Base-by-base conservation (phyloP, 2,888 invertebrate genomes). In the Orthosia cruda region DNA sequence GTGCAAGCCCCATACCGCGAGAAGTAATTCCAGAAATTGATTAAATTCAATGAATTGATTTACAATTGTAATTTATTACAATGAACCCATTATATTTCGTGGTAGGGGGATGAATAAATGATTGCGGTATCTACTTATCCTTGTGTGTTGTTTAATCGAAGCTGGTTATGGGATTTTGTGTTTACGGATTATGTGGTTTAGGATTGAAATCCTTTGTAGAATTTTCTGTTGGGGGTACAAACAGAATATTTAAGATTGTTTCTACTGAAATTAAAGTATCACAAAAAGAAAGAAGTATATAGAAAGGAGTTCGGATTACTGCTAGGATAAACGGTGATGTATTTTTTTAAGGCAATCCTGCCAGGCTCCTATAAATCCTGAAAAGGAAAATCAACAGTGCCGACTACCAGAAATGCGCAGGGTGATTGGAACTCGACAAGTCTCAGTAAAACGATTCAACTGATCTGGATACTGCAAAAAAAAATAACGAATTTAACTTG, bases 31-130 rank as follows among this genome's bases (percentile, higher is more conserved):
- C 67, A 73, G 71, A 80, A 69, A 75, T 77, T 68, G 80, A 81
- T 72, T 74, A 64, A 73, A 69, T 69, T 74, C 76, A 79, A 72
- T 76, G 62, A 74, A 85, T 81, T 84, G 75, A 85, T 86, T 86
- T 85, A 85, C 81, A 86, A 84, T 86, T 81, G 84, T 84, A 86
- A 85, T 86, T 84, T 79, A 86, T 81, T 86, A 76, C 77, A 84
- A 75, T 77, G 87, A 78, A 86, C 57, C 67, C 68, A 83, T 81
- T 81, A 79, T 83, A 80, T 68, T 80, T 66, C 52, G 78, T 65
- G 40, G 73, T 50, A 59, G 55, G 74, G 59, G 57, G 45, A 67
- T 73, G 80, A 84, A 83, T 80, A 67, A 83, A 72, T 79, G 61
- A 80, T 62, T 55, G 52, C 59, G 50, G 62, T 32, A 80, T 83